These are phyloP conservation scores for Nyctibius bracteatus DNA, from an alignment of 2,113 vertebrate species.

Conservation along the genomic window DNA sequence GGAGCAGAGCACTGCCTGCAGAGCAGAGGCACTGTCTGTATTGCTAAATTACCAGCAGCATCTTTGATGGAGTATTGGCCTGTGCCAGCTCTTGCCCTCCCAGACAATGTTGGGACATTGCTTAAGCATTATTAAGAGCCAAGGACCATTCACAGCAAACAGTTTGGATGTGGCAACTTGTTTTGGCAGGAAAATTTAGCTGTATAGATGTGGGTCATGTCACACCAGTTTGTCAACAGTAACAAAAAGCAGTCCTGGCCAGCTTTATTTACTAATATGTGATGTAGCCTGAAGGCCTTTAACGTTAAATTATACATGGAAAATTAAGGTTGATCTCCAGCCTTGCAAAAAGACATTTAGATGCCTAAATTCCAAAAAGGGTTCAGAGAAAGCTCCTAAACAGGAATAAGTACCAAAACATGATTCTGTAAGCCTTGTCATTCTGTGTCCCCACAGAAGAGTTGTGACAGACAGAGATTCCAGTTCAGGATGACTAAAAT, in stretches of 20 bases:
- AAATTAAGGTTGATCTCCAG: background rate
- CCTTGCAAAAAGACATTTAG: background rate
- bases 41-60: background rate
- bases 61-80: background rate
- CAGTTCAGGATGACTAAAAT: background rate
- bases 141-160: background rate
- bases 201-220: background rate
- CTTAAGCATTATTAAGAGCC: background rate
- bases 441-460: background rate
- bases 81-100: background rate
- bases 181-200: background rate
- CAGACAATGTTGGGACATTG: background rate
- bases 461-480: background rate
- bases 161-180: background rate
- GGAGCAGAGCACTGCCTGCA: background rate
- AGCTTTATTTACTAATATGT: background rate
- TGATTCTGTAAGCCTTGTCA: background rate
- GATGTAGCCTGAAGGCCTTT: background rate
- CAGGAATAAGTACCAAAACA: background rate
- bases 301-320: rapidly evolving
- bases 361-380: background rate
- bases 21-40: background rate
- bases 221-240: background rate
- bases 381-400: background rate
- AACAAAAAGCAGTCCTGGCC: background rate